Base-by-base conservation (phyloP, 2,113 vertebrate genomes). In the Barnardius zonarius region DNA sequence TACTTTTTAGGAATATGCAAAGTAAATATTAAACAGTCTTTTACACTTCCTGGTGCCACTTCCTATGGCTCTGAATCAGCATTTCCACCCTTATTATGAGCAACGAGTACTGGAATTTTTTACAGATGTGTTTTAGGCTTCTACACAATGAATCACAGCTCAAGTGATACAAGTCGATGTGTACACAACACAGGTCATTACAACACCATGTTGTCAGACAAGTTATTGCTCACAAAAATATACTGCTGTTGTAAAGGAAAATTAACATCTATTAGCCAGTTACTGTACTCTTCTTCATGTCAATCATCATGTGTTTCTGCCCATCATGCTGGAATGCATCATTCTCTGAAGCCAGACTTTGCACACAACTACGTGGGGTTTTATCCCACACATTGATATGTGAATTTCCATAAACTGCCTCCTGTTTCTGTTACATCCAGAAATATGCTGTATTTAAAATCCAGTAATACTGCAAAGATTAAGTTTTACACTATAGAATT, bases 1-100 rank as follows among this genome's bases (percentile, higher is more conserved):
- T 61, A 93, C 83, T 91, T 95, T 97, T 96, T 93, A 94, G 94
- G 94, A 93, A 97, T 95, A 97, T 82, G 77, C 54, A 78, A 96
- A 93, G 57, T 43, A 44, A 93, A 76, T 76, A 94, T 70, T 83
- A 86, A 94, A 86, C 76, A 46, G 87, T 55, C 61, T 82, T 52
- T 64, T 93, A 74, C 39, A 43, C 79, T 88, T 96, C 95, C 86
- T 78, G 61, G 17, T 81, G 61, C 35, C 49, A 77, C 63, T 96
- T 95, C 89, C 94, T 91, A 79, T 59, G 67, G 49, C 84, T 82
- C 92, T 59, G 64, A 92, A 93, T 67, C 68, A 92, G 52, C 28
- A 82, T 83, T 96, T 93, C 92, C 30, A 0, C 80, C 73, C 70
- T 63, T 52, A 37, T 16, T 66, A 73, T 57, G 78, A 89, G 68